Percentiles rank a stretch among this genome's conserved stretches.
These are phyloP conservation scores for Suillia variegata DNA, from an alignment of 2,888 invertebrate genomes.

Conservation along the genomic window DNA sequence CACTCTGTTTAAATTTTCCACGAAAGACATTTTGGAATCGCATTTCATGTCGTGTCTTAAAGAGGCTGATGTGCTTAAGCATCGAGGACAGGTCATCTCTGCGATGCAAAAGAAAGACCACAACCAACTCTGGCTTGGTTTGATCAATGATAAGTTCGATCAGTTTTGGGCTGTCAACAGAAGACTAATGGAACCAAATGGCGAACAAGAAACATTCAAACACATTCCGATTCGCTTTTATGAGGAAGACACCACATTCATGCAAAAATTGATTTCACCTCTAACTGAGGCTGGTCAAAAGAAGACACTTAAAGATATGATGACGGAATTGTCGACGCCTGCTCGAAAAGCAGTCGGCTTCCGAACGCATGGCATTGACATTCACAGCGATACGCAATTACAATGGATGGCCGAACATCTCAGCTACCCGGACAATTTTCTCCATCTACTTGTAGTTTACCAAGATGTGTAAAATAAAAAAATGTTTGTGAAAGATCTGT, in stretches of 20 bases:
- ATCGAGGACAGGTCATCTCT: constrained; percentile 86
- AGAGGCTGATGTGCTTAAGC: constrained; percentile 98
- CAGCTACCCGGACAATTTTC: constrained; percentile 97
- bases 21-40: constrained; percentile 88
- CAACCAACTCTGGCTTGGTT: constrained; percentile 92
- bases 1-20: constrained; percentile 82
- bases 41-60: constrained; percentile 95
- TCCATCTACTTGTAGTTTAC: constrained; percentile 77
- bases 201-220: constrained; percentile 81
- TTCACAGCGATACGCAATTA: constrained; percentile 86
- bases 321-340: constrained; percentile 59
- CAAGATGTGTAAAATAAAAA: constrained; percentile 43
- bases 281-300: constrained; percentile 55
- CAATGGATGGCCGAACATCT: constrained; percentile 98
- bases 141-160: constrained; percentile 97
- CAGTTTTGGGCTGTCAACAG: constrained; percentile 98
- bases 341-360: constrained; percentile 68
- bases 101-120: constrained; percentile 97
- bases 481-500: too few relatives aligned
- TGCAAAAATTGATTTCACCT: constrained; percentile 58
- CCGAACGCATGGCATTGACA: constrained; percentile 87
- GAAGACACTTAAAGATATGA: constrained; percentile 56
- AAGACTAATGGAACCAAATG: constrained; percentile 87
- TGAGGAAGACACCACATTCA: constrained; percentile 63
- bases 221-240: constrained; percentile 90